Evolutionary conservation across 2,797 vertebrate genomes (phyloP).

Genomic region (Pipistrellus pygmaeus): DNA sequence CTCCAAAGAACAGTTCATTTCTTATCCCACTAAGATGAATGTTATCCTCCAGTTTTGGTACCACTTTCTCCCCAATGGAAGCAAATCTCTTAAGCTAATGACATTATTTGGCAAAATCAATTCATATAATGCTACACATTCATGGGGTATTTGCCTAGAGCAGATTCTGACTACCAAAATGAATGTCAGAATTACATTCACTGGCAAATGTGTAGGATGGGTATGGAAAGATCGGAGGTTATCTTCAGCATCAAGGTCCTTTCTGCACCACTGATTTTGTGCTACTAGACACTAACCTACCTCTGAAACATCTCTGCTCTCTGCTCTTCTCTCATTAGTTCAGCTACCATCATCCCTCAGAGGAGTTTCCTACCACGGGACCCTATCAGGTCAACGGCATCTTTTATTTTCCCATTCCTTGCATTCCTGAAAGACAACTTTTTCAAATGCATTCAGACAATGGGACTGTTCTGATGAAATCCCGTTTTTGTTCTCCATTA

Average conservation of each 20-base stretch:
- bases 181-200: neutral
- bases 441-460: neutral
- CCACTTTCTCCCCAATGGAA: neutral
- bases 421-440: neutral
- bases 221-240: neutral
- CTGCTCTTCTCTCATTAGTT: neutral
- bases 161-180: neutral
- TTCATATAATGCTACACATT: neutral
- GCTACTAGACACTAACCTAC: no score
- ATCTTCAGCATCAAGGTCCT: neutral
- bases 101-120: neutral
- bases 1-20: neutral
- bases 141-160: neutral
- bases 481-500: rapidly evolving
- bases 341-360: neutral
- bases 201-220: neutral
- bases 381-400: neutral
- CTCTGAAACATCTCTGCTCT: neutral
- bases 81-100: neutral
- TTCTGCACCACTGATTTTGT: neutral
- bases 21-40: neutral
- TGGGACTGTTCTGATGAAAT: neutral
- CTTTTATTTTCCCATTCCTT: neutral
- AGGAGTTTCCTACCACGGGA: neutral
- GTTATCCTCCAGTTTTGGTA: neutral